Evolutionary conservation across 1,140 invertebrate species (phyloP).

Genomic region (Aphidius ervi): DNA sequence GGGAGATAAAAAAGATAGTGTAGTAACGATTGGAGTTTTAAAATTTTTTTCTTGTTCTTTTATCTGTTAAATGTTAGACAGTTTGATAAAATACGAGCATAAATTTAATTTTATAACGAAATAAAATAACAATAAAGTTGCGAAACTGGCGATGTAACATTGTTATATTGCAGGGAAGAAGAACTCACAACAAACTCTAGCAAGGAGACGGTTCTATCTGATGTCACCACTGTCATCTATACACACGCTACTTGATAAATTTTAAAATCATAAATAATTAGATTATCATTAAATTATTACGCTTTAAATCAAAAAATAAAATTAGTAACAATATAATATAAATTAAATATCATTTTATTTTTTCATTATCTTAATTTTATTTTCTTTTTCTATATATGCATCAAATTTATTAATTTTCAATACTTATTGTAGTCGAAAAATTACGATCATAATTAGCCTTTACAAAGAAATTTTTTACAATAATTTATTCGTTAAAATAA

Average conservation of each 20-base stretch:
- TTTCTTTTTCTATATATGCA: too few relatives aligned
- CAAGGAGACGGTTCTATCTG: constrained; percentile 50
- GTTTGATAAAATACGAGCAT: too few relatives aligned
- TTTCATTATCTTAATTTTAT: constrained; percentile 5
- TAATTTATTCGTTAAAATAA: too few relatives aligned
- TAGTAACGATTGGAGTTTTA: too few relatives aligned
- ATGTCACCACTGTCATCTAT: constrained; percentile 48
- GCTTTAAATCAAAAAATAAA: too few relatives aligned
- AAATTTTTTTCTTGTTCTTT: too few relatives aligned
- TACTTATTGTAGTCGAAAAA: too few relatives aligned
- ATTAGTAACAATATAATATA: too few relatives aligned
- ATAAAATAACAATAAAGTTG: constrained; percentile 27
- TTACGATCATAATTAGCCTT: too few relatives aligned
- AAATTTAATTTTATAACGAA: constrained; percentile 20
- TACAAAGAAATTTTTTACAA: too few relatives aligned
- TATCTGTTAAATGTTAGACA: constrained; percentile 10
- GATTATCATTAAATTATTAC: neutral
- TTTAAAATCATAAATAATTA: constrained; percentile 26
- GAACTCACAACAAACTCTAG: constrained; percentile 51
- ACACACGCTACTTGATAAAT: constrained; percentile 38
- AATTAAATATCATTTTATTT: constrained; percentile 11
- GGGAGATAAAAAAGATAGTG: too few relatives aligned
- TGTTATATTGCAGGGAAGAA: constrained; percentile 52
- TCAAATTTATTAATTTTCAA: too few relatives aligned
- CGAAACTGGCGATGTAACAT: constrained; percentile 46